Evolutionary conservation across 1,140 invertebrate species (phyloP).

Genomic region (Papilio machaon): DNA sequence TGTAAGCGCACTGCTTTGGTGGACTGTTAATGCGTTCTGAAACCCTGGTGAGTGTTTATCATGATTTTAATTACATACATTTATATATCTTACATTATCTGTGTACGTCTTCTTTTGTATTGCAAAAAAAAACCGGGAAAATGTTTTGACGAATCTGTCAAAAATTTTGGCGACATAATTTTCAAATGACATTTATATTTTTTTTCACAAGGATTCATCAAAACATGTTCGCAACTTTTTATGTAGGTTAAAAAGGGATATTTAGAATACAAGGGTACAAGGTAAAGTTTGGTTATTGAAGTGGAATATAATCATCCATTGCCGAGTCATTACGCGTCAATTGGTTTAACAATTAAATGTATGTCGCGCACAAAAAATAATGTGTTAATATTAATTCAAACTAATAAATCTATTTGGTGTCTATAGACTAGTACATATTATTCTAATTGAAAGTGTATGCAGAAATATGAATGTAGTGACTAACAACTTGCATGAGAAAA

Average conservation of each 20-base stretch:
- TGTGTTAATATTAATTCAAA: slow-evolving; percentile 24
- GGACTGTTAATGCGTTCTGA: slow-evolving; percentile 76
- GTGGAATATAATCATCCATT: slow-evolving; percentile 22
- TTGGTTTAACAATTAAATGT: slow-evolving; percentile 36
- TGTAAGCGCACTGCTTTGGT: slow-evolving; percentile 80
- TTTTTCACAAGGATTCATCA: neutral
- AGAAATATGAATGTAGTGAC: slow-evolving; percentile 29
- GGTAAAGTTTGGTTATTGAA: slow-evolving; percentile 22
- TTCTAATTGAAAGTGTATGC: neutral
- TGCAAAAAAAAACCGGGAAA: slow-evolving; percentile 12
- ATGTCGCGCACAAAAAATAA: slow-evolving; percentile 31
- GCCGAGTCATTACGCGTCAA: slow-evolving; percentile 26
- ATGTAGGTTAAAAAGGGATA: neutral
- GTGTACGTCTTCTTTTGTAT: slow-evolving; percentile 42
- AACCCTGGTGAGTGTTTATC: slow-evolving; percentile 77
- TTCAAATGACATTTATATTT: neutral
- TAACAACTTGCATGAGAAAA: slow-evolving; percentile 28
- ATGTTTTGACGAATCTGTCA: slow-evolving; percentile 34
- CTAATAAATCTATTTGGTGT: slow-evolving; percentile 35
- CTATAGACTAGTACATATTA: slow-evolving; percentile 18
- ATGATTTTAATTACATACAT: slow-evolving; percentile 68
- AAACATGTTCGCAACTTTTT: slow-evolving; percentile 6
- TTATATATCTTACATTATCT: slow-evolving; percentile 41
- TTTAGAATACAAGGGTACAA: slow-evolving; percentile 5
- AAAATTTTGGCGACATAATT: slow-evolving; percentile 5